Percentiles rank a stretch among this genome's conserved stretches.
Evolutionary conservation across 2,113 vertebrate species (phyloP).

Genomic region (Cebidichthys violaceus): DNA sequence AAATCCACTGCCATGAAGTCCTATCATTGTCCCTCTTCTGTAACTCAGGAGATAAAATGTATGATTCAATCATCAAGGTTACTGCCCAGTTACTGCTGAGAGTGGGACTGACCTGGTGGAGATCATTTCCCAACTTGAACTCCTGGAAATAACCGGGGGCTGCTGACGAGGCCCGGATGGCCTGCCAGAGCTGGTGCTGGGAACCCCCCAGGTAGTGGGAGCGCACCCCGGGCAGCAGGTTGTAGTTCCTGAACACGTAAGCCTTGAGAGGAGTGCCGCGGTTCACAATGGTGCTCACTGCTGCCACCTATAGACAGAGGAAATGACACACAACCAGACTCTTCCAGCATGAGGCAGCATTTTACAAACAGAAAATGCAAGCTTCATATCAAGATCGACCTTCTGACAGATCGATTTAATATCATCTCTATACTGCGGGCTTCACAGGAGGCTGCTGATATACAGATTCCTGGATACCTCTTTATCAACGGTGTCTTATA

Average conservation of each 20-base stretch:
- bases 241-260: conserved; percentile 97
- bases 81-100: neutral
- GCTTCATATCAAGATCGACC: neutral
- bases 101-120: conserved; percentile 89
- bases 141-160: conserved; percentile 97
- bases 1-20: neutral
- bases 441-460: conserved; percentile 29
- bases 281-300: conserved; percentile 95
- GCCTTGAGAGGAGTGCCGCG: conserved; percentile 92
- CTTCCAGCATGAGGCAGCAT: conserved; percentile 11
- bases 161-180: conserved; percentile 93
- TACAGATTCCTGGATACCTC: conserved; percentile 4
- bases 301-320: conserved; percentile 87
- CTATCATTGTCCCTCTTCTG: neutral
- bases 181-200: conserved; percentile 95
- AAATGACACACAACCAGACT: neutral
- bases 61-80: neutral
- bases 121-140: conserved; percentile 89
- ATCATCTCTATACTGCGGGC: conserved; percentile 19
- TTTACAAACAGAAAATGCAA: conserved; percentile 24
- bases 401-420: conserved; percentile 34
- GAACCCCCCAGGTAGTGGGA: conserved; percentile 95
- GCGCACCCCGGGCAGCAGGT: conserved; percentile 89
- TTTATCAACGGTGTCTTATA: conserved; percentile 3
- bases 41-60: neutral